These are phyloP conservation scores for Pheosia gnoma DNA, from an alignment of 2,888 invertebrate species.

Conservation along the genomic window DNA sequence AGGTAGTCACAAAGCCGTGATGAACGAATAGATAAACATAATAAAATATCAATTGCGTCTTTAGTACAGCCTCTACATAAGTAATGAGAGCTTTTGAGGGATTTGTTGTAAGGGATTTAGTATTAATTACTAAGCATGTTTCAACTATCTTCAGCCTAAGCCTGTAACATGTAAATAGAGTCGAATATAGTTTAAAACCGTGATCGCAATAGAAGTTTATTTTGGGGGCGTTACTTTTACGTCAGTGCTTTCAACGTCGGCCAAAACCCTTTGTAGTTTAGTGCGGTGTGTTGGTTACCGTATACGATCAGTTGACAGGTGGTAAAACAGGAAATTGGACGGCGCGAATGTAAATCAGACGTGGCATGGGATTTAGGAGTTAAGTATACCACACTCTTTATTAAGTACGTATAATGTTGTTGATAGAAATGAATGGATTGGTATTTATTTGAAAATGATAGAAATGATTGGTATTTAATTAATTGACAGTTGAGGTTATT, in stretches of 20 bases:
- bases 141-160: not conserved
- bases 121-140: not conserved
- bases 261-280: constrained; percentile 13
- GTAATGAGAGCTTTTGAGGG: too few relatives aligned
- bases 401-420: too few relatives aligned
- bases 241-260: constrained; percentile 37
- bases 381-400: not conserved
- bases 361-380: not conserved
- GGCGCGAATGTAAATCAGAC: not conserved
- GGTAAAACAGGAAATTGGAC: constrained; percentile 8
- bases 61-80: too few relatives aligned
- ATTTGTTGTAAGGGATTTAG: too few relatives aligned
- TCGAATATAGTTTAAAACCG: constrained; percentile 33
- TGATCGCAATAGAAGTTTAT: constrained; percentile 39
- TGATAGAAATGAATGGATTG: too few relatives aligned
- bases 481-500: too few relatives aligned
- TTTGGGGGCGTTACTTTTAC: constrained; percentile 40
- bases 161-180: constrained; percentile 26
- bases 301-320: not conserved
- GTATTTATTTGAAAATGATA: too few relatives aligned
- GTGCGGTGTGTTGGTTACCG: not conserved
- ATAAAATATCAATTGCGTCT: too few relatives aligned
- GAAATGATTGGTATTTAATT: too few relatives aligned
- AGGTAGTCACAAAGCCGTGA: too few relatives aligned
- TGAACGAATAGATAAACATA: too few relatives aligned